Conservation (phyloP, 2,888 invertebrate genomes). For the Boloria euphrosyne region DNA sequence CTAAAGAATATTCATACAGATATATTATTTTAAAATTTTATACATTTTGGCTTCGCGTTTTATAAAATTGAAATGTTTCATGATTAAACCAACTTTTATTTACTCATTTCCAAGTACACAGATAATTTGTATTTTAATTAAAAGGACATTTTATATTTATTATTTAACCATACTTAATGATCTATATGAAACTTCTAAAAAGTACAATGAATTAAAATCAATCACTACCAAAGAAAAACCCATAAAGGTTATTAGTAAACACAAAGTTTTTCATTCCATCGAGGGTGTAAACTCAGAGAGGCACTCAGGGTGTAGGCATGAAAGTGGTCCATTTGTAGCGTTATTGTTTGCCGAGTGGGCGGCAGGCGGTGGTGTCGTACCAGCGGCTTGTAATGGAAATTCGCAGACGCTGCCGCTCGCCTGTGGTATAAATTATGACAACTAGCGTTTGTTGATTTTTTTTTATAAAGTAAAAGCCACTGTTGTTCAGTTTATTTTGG, state of each 20-base stretch:
- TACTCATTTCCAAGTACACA: too few relatives aligned
- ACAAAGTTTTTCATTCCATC: constrained; percentile 31
- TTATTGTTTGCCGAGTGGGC: constrained; percentile 47
- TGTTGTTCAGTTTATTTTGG: constrained; percentile 13
- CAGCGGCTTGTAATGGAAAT: constrained; percentile 64
- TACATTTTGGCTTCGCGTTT: background rate
- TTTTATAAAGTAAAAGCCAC: constrained; percentile 9
- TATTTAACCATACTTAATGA: background rate
- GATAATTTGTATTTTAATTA: too few relatives aligned
- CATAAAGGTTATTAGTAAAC: constrained; percentile 12
- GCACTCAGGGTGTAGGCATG: constrained; percentile 41
- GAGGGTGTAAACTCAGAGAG: constrained; percentile 37
- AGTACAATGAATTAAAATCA: background rate
- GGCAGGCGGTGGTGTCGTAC: constrained; percentile 50
- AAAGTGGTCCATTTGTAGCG: constrained; percentile 41
- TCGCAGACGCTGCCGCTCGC: constrained; percentile 57
- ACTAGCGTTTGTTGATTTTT: constrained; percentile 24
- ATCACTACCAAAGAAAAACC: constrained; percentile 12
- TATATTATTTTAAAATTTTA: background rate
- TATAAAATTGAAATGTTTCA: too few relatives aligned
- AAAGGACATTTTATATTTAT: too few relatives aligned
- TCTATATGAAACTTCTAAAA: background rate
- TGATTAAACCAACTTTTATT: too few relatives aligned
- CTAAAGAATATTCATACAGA: constrained; percentile 36
- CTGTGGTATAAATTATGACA: constrained; percentile 37